phyloP scores from a whole-genome alignment of 2,888 invertebrate genomes.

The Pseudoips prasinana region DNA sequence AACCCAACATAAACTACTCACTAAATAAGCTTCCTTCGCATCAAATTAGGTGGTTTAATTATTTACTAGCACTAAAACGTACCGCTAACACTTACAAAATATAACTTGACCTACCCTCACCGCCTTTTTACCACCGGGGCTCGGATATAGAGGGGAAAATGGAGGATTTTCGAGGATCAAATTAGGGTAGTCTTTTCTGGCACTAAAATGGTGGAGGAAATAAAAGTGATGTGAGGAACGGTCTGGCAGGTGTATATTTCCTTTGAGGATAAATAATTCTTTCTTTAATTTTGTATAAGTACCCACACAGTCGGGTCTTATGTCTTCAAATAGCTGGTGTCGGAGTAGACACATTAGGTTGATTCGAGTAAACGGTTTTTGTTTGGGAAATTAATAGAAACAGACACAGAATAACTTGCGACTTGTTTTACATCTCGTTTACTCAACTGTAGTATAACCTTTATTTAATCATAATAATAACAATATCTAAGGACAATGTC shows the following conservation, averaged over 20 bases:
- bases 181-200: slow-evolving; percentile 55
- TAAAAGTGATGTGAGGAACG: slow-evolving; percentile 60
- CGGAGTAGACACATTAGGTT: slow-evolving; percentile 8
- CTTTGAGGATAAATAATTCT: slow-evolving; percentile 53
- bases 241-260: slow-evolving; percentile 69
- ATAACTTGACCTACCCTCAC: slow-evolving; percentile 54
- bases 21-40: slow-evolving; percentile 61
- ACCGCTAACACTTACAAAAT: slow-evolving; percentile 55
- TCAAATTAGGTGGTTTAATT: slow-evolving; percentile 79
- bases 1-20: slow-evolving; percentile 60
- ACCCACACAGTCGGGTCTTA: slow-evolving; percentile 15
- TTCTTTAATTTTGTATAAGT: slow-evolving; percentile 44
- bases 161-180: slow-evolving; percentile 52
- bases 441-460: too few species aligned
- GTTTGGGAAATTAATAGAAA: too few species aligned
- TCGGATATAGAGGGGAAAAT: slow-evolving; percentile 32
- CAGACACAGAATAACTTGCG: too few species aligned
- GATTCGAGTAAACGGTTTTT: too few species aligned
- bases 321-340: slow-evolving; percentile 14
- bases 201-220: slow-evolving; percentile 69
- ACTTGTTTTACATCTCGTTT: too few species aligned
- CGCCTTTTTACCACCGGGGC: slow-evolving; percentile 31
- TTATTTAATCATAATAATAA: too few species aligned
- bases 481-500: too few species aligned
- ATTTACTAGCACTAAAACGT: slow-evolving; percentile 77